Base-by-base conservation (phyloP, 1,140 invertebrate genomes). In the Frieseomelitta varia region DNA sequence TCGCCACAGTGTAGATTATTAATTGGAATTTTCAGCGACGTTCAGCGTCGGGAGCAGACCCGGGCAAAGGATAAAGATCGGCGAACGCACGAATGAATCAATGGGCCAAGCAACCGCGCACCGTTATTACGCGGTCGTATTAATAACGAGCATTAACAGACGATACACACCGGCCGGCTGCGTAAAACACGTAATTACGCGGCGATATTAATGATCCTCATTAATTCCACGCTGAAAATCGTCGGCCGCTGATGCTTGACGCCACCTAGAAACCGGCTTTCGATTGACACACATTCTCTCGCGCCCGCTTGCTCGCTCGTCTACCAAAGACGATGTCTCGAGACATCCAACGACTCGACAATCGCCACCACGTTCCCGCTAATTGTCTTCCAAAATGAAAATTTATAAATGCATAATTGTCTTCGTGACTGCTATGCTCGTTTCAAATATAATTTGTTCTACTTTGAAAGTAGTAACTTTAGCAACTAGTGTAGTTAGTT, bases 251-350 rank as follows among this genome's bases (percentile, higher is more conserved):
- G 83, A 84, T 65, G 83, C 47, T 71, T 69, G 69, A 65, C 83
- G 86, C 84, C 79, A 88, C 58, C 71, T 88, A 85, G 87, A 88
- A 88, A 88, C 87, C 87, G 84, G 87, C 87, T 88, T 88, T 88
- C 87, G 61, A 88, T 82, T 81, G 87, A 78, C 84, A 88, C 71
- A 88, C 75, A 88, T 88, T 88, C 84, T 65, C 27, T 63, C 68
- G 19, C 68, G 24, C 17, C 17, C 39, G 77, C 53, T 17, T 56
- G 19, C 21, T 21, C 69, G 19, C 21, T 21, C 30, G 34, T 68
- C 10, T n/a, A 10, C 24, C 34, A 21, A 27, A n/a, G 58, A 15
- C 75, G 8, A 1, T 19, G 8, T 47, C 39, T 10, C 8, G 27
- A 65, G n/a, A 6, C 10, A 34, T 51, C 8, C 17, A 19, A 21